Evolutionary conservation across 2,797 vertebrate species (phyloP).

Genomic region (Epinephelus malabaricus): DNA sequence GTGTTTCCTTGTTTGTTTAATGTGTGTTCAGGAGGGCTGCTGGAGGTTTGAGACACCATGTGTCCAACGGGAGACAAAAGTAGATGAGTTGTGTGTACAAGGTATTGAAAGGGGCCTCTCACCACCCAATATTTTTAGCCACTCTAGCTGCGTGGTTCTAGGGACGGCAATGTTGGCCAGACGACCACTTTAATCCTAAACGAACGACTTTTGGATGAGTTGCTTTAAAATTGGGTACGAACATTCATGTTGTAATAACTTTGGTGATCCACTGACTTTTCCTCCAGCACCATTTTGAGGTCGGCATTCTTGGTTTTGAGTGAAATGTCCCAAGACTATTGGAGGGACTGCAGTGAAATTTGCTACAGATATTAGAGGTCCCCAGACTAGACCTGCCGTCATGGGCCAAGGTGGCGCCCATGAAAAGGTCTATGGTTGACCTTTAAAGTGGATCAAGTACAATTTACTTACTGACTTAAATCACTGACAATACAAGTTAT

Average conservation of each 20-base stretch:
- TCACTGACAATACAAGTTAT: too few relatives aligned
- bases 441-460: too few relatives aligned
- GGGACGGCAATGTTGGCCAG: too few relatives aligned
- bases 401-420: too few relatives aligned
- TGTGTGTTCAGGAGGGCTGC: not conserved
- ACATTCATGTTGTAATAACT: not conserved
- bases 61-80: not conserved
- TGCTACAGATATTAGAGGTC: too few relatives aligned
- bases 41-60: conserved; percentile 17
- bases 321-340: not conserved
- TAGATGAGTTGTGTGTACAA: not conserved
- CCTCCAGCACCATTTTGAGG: too few relatives aligned
- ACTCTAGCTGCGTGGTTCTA: too few relatives aligned
- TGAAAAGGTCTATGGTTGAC: too few relatives aligned
- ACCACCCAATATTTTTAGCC: not conserved
- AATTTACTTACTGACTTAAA: too few relatives aligned
- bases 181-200: not conserved
- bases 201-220: not conserved
- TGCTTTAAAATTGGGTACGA: not conserved
- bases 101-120: not conserved
- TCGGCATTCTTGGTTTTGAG: too few relatives aligned
- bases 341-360: not conserved
- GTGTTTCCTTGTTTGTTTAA: conserved; percentile 11
- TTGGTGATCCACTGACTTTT: not conserved
- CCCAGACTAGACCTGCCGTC: too few relatives aligned